Percentiles rank a stretch among this genome's conserved stretches.
These are phyloP conservation scores for Plagodis pulveraria DNA, from an alignment of 2,888 invertebrate genomes.

Conservation along the genomic window DNA sequence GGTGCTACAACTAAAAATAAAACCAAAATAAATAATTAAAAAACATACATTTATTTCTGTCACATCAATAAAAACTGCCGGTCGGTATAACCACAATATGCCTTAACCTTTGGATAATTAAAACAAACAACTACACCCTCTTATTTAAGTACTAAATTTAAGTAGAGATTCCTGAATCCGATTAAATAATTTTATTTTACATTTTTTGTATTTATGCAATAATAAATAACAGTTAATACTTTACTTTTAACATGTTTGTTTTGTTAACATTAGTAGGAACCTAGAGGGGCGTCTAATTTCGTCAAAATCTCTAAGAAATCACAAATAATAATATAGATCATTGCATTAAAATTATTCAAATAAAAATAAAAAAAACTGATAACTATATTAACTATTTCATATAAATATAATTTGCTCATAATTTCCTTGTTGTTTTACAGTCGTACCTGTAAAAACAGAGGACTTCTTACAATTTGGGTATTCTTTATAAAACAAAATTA, in stretches of 20 bases:
- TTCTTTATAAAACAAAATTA: constrained; percentile 34
- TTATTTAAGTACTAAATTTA: constrained; percentile 79
- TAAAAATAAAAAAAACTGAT: constrained; percentile 43
- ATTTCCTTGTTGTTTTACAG: constrained; percentile 70
- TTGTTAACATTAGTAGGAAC: constrained; percentile 62
- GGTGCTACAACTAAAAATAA: constrained; percentile 75
- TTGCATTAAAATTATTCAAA: constrained; percentile 21
- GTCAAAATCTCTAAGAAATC: constrained; percentile 61
- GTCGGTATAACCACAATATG: constrained; percentile 56
- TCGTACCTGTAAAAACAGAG: constrained; percentile 77
- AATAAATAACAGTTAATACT: constrained; percentile 10
- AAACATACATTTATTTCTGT: constrained; percentile 78
- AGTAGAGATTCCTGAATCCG: constrained; percentile 73
- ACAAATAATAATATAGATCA: constrained; percentile 59
- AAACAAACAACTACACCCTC: constrained; percentile 54
- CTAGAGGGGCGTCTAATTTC: constrained; percentile 60
- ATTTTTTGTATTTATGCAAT: constrained; percentile 38
- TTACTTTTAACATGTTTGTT: constrained; percentile 2
- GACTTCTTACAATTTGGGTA: constrained; percentile 50
- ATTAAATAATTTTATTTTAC: constrained; percentile 37
- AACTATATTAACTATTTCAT: constrained; percentile 44
- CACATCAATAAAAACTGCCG: constrained; percentile 61
- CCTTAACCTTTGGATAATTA: constrained; percentile 67
- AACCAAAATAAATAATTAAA: constrained; percentile 73
- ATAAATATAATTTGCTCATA: constrained; percentile 66